Conservation (phyloP, 2,797 vertebrate species). For the Sebastes steindachneri region DNA sequence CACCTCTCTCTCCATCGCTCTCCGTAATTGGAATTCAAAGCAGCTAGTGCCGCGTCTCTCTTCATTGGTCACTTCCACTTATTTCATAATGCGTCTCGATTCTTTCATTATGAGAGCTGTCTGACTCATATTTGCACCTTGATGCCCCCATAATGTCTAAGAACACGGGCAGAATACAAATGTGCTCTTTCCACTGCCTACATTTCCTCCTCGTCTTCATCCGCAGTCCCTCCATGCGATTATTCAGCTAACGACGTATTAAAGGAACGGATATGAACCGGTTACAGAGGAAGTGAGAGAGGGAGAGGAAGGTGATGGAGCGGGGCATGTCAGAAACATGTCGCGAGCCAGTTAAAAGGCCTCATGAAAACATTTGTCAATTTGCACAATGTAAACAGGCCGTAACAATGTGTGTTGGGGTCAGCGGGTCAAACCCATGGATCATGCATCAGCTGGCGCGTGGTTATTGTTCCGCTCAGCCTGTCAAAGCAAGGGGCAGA, state of each 20-base stretch:
- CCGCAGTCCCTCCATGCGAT: slow-evolving; percentile 19
- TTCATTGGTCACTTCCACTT: slow-evolving; percentile 93
- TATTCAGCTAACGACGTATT: slow-evolving; percentile 24
- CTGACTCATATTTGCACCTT: slow-evolving; percentile 96
- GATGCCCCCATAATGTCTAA: slow-evolving; percentile 93
- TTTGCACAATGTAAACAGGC: slow-evolving; percentile 83
- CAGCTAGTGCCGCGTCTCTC: slow-evolving; percentile 88
- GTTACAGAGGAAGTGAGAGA: slow-evolving; percentile 30
- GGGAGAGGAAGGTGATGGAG: slow-evolving; percentile 13
- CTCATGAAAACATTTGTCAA: slow-evolving; percentile 79
- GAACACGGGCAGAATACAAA: slow-evolving; percentile 88
- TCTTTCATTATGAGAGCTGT: slow-evolving; percentile 96
- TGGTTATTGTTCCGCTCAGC: slow-evolving; percentile 77
- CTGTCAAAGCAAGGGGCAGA: slow-evolving; percentile 62
- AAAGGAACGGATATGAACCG: slow-evolving; percentile 20
- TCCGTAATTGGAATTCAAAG: slow-evolving; percentile 93
- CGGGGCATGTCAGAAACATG: slow-evolving; percentile 37
- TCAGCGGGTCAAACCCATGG: slow-evolving; percentile 82
- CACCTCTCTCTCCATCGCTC: slow-evolving; percentile 60
- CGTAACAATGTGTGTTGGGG: slow-evolving; percentile 75
- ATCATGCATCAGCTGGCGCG: slow-evolving; percentile 80
- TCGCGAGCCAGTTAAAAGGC: slow-evolving; percentile 54
- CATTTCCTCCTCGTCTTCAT: slow-evolving; percentile 41
- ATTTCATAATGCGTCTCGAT: slow-evolving; percentile 91
- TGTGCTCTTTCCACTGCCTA: slow-evolving; percentile 60